These are phyloP conservation scores for Bolborhynchus lineola DNA, from an alignment of 2,113 vertebrate genomes.

Conservation along the genomic window DNA sequence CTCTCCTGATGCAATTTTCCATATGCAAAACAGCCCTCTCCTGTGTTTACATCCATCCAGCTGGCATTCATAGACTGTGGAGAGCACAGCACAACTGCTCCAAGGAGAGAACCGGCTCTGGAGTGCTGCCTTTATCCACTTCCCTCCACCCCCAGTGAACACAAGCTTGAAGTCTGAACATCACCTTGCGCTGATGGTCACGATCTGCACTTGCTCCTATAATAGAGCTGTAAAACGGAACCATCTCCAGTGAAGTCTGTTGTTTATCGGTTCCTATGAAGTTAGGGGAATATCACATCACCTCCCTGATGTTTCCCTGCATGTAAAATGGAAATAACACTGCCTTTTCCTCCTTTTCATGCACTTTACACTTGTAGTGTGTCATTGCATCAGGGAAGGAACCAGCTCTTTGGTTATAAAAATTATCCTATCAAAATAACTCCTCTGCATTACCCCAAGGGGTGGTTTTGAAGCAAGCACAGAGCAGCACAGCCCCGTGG, in stretches of 20 bases:
- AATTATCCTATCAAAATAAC: not conserved
- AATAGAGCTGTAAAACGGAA: not conserved
- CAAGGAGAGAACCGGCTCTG: not conserved
- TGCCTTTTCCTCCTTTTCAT: not conserved
- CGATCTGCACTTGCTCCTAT: not conserved
- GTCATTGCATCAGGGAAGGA: not conserved
- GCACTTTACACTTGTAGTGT: not conserved
- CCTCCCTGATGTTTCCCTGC: not conserved
- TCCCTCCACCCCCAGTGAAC: not conserved
- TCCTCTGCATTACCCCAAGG: not conserved
- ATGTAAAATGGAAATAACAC: not conserved
- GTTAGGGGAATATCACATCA: not conserved
- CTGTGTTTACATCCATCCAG: not conserved
- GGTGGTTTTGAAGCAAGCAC: too few species aligned
- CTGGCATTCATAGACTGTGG: not conserved
- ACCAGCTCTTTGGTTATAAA: not conserved
- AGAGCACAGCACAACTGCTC: not conserved
- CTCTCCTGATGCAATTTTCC: not conserved
- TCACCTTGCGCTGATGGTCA: not conserved
- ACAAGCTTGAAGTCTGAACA: too few species aligned
- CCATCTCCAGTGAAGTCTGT: not conserved
- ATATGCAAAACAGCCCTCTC: not conserved
- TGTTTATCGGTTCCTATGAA: not conserved
- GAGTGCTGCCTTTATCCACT: not conserved
- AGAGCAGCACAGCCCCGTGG: not conserved